Percentiles rank a stretch among this genome's conserved stretches.
These are phyloP conservation scores for Calephelis virginiensis DNA, from an alignment of 1,140 invertebrate genomes.

Conservation along the genomic window DNA sequence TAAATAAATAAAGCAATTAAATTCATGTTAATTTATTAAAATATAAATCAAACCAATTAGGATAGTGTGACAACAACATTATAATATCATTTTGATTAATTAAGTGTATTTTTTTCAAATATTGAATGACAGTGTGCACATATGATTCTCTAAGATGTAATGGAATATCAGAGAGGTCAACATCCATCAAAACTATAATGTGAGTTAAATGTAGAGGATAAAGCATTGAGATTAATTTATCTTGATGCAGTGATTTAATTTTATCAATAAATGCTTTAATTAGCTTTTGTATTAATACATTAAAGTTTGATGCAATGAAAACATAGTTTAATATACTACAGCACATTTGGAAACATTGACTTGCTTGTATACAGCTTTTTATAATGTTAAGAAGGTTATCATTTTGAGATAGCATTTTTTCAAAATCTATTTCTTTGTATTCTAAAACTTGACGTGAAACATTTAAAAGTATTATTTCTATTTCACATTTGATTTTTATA, in stretches of 20 bases:
- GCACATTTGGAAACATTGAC: slow-evolving; percentile 59
- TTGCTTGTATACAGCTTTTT: slow-evolving; percentile 40
- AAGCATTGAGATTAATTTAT: slow-evolving; percentile 36
- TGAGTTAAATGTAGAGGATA: slow-evolving; percentile 46
- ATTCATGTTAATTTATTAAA: slow-evolving; percentile 26
- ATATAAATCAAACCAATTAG: slow-evolving; percentile 61
- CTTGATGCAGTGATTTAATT: slow-evolving; percentile 37
- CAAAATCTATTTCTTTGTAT: slow-evolving; percentile 29
- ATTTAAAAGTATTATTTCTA: slow-evolving; percentile 53
- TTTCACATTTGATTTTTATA: slow-evolving; percentile 53
- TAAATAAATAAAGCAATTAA: background rate
- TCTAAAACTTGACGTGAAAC: slow-evolving; percentile 35
- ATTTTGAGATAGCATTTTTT: slow-evolving; percentile 34
- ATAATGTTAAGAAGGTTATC: slow-evolving; percentile 35
- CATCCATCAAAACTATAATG: slow-evolving; percentile 51
- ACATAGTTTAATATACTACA: slow-evolving; percentile 49
- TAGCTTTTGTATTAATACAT: slow-evolving; percentile 42
- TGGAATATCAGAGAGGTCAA: slow-evolving; percentile 39
- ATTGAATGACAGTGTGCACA: slow-evolving; percentile 30
- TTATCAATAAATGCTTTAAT: slow-evolving; percentile 43
- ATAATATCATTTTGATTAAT: slow-evolving; percentile 50
- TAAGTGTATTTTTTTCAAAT: slow-evolving; percentile 44
- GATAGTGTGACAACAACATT: slow-evolving; percentile 60
- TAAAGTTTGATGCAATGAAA: slow-evolving; percentile 51
- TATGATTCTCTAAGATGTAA: slow-evolving; percentile 34